Base-by-base conservation (phyloP, 1,140 invertebrate species). In the Papilio helenus region DNA sequence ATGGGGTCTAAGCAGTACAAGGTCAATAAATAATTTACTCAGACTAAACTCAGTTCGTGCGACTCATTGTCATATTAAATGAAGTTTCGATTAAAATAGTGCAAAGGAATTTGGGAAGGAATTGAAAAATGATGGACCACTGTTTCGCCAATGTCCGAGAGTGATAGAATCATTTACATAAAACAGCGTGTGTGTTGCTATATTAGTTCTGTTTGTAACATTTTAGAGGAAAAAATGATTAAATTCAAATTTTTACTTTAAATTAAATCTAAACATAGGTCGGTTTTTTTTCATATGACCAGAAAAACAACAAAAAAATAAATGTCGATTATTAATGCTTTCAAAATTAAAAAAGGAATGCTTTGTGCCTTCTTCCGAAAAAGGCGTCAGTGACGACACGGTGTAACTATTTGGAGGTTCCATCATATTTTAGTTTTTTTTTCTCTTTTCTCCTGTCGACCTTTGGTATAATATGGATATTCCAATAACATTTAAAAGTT, bases 351-450 rank as follows among this genome's bases (percentile, higher is more conserved):
- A 72, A 78, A 79, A 80, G 85, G 88, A 88, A 90, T 88, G 85
- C 83, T 81, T 80, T 51, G 84, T 74, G 51, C 72, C 72, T 68
- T 80, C 73, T 80, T 79, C 81, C 84, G 79, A 83, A 90, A 86
- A 86, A 82, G 83, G 81, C 79, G 72, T 79, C 80, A 79, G 51
- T 86, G 84, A 84, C 83, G 83, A 89, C 87, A 90, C 87, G 87
- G 88, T 80, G 84, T 79, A 61, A 81, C 79, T 79, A 84, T 82
- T 79, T 55, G 68, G 65, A 79, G 72, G 85, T 86, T 87, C 84
- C 86, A 85, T 80, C 85, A 84, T 79, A 74, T 85, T 85, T 84
- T 79, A 79, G 16, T 49, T 65, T 80, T 82, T 85, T 86, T 80
- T 49, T n/a, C n/a, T n/a, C 29, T 73, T 23, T 49, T 72, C 26